Evolutionary conservation across 2,113 vertebrate genomes (phyloP).

Genomic region (Dasyornis broadbenti): DNA sequence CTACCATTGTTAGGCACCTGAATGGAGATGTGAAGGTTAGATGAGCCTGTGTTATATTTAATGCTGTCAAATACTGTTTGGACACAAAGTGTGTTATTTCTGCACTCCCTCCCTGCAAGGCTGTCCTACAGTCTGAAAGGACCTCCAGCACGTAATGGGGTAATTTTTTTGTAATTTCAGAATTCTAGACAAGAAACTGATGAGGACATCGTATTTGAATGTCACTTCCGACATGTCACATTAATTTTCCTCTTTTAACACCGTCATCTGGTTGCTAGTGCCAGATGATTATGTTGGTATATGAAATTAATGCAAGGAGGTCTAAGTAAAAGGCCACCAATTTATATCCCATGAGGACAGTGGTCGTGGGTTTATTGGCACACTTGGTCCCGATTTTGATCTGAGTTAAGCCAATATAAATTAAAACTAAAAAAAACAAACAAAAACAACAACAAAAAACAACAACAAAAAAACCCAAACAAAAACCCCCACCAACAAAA

Average conservation of each 20-base stretch:
- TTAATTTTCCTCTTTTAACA: conserved; percentile 31
- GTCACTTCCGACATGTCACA: background rate
- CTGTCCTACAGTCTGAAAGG: background rate
- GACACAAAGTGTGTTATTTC: background rate
- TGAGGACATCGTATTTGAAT: background rate
- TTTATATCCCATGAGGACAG: background rate
- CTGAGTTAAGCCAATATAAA: background rate
- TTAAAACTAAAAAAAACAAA: background rate
- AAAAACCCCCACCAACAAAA: too few relatives aligned
- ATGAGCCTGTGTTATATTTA: background rate
- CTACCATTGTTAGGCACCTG: background rate
- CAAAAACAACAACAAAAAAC: too few relatives aligned
- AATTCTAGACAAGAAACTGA: background rate
- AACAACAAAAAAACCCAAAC: too few relatives aligned
- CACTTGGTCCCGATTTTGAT: accelerated
- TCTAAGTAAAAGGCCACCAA: background rate
- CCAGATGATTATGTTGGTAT: background rate
- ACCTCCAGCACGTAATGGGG: background rate
- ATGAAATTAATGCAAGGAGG: background rate
- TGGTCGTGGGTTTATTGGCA: background rate
- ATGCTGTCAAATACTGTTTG: conserved; percentile 10
- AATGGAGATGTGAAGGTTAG: background rate
- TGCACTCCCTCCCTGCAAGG: background rate
- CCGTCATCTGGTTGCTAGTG: background rate
- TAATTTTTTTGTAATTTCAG: background rate